Base-by-base conservation (phyloP, 64 coral and sea anemone species). In the Hydrozoanthus tunicans region DNA sequence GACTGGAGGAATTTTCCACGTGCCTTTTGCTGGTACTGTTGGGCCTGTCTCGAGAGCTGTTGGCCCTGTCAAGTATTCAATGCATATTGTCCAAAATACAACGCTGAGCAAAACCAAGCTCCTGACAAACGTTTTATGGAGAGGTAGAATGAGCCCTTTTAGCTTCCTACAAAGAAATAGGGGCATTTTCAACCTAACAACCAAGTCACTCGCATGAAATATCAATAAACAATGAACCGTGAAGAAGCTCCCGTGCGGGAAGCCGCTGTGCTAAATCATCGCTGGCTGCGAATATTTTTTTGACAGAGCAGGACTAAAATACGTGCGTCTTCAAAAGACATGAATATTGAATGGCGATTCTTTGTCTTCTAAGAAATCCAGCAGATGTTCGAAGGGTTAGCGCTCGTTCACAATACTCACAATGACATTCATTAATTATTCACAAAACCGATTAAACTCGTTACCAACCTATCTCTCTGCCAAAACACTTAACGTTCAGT, bases 31-130 rank as follows among this genome's bases (percentile, higher is more conserved):
- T 54, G 14, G 20, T 51, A 64, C 62, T 14, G 32, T 25, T 3
- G n/a, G 53, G 9, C 32, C 27, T 15, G 81, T 83, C 17, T 83
- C 62, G 5, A 83, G 17, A 15, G 62, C 13, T 14, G 61, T 51
- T 6, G 81, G 81, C 17, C 81, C 81, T 17, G 81, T 83, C 81
- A 83, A 83, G 67, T 83, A 83, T 43, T 83, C 62, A 65, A 83
- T 83, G 27, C 64, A 83, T 66, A 83, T 7, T 65, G 62, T 83
- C 62, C 62, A 66, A 17, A 83, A 83, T 9, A 83, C 5, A 67
- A 83, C 61, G 43, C 9, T 66, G 20, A 83, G 12, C 5, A 83
- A 11, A 9, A 83, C 43, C 15, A 54, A 51, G 14, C 24, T 32
- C 81, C 81, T 83, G 32, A 66, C 7, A n/a, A 83, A 64, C 6